A percentile compares a stretch with the other conserved stretches of the same genome.
These are phyloP conservation scores for Pseudorhiza aurosa DNA, from an alignment of 30 jellyfish, hydroid and myxozoan genomes.

Conservation along the genomic window DNA sequence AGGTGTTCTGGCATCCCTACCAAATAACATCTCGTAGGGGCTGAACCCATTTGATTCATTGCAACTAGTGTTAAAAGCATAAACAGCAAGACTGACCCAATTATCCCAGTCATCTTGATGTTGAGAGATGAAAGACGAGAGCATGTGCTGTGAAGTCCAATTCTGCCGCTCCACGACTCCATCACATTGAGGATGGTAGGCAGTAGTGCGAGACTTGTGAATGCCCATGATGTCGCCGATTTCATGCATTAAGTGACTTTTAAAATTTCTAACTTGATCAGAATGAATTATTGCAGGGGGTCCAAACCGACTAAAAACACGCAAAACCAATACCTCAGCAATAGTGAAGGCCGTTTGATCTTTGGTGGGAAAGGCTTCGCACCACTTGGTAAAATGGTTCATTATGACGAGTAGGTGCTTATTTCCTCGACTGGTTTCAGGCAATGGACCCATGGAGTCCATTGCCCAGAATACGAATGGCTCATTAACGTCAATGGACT, in stretches of 20 bases:
- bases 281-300: constrained; percentile 44
- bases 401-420: constrained; percentile 59
- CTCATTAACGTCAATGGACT: constrained; percentile 33
- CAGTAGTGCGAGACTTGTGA: constrained; percentile 25
- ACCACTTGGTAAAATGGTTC: constrained; percentile 70
- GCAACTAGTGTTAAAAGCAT: constrained; percentile 34
- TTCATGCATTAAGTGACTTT: constrained; percentile 42
- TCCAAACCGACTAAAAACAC: constrained; percentile 43
- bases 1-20: constrained; percentile 51
- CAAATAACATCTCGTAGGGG: constrained; percentile 62
- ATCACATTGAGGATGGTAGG: constrained; percentile 41
- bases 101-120: constrained; percentile 24
- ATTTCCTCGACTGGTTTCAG: constrained; percentile 60
- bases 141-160: constrained; percentile 23
- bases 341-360: constrained; percentile 47
- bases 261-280: constrained; percentile 52
- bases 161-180: constrained; percentile 26
- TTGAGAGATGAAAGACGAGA: constrained; percentile 20
- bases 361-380: constrained; percentile 25
- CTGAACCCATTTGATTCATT: constrained; percentile 51
- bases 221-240: constrained; percentile 20
- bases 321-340: constrained; percentile 41
- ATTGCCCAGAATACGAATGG: constrained; percentile 59
- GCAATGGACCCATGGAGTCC: constrained; percentile 73
- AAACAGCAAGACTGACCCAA: constrained; percentile 22